Evolutionary conservation across 2,888 invertebrate species (phyloP).

Genomic region (Brachyopa scutellaris): DNA sequence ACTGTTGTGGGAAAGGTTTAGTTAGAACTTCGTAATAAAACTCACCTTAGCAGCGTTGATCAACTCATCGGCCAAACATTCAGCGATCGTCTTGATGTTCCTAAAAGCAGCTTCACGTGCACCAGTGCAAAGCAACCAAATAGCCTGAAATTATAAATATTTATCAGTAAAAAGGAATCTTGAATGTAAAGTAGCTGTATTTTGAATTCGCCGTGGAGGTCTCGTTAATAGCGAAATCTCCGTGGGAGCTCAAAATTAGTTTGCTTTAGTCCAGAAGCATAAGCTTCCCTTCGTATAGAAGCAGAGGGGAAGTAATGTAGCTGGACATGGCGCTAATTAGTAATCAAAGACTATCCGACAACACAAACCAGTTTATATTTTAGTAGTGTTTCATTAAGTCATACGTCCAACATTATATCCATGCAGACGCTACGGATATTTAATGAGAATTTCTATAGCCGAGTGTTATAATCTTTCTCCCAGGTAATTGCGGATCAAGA

Average conservation of each 20-base stretch:
- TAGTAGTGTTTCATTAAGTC: slow-evolving; percentile 76
- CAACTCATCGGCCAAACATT: slow-evolving; percentile 99
- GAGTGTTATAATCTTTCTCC: slow-evolving; percentile 74
- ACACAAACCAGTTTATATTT: neutral
- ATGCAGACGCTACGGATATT: slow-evolving; percentile 78
- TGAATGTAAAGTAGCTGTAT: neutral
- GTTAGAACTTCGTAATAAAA: slow-evolving; percentile 54
- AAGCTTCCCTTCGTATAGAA: slow-evolving; percentile 59
- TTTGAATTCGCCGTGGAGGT: neutral
- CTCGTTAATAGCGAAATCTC: neutral
- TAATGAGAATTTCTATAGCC: slow-evolving; percentile 75
- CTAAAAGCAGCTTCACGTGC: slow-evolving; percentile 99
- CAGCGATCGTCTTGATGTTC: slow-evolving; percentile 99
- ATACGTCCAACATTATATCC: slow-evolving; percentile 75
- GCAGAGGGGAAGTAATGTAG: slow-evolving; percentile 69
- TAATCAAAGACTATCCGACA: no score
- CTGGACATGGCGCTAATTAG: no score
- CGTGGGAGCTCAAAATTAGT: slow-evolving; percentile 35
- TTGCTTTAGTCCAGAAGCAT: slow-evolving; percentile 75
- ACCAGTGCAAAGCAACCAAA: slow-evolving; percentile 99
- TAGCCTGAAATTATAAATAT: slow-evolving; percentile 84
- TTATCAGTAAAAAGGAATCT: neutral
- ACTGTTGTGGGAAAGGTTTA: slow-evolving; percentile 20
- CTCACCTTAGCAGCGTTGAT: slow-evolving; percentile 98
- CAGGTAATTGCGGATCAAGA: slow-evolving; percentile 36